These are phyloP conservation scores for Gobionotothen gibberifrons DNA, from an alignment of 2,797 vertebrate genomes.

Conservation along the genomic window DNA sequence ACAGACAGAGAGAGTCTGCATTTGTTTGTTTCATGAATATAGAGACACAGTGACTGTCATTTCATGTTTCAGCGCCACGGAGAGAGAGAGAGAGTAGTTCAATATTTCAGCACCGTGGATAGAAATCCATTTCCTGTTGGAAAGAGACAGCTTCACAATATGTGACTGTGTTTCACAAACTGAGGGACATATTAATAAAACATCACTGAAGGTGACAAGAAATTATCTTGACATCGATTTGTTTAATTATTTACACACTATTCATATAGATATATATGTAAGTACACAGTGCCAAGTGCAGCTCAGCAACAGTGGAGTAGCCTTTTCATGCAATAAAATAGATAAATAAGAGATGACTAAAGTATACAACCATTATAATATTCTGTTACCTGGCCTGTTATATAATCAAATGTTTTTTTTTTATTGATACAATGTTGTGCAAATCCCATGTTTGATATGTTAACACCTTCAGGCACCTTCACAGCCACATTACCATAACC, in stretches of 20 bases:
- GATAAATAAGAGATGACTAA: not conserved
- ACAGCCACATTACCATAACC: slow-evolving; percentile 1
- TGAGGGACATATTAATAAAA: too few relatives aligned
- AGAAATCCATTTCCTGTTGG: too few relatives aligned
- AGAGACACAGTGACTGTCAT: not conserved
- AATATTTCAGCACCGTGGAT: not conserved
- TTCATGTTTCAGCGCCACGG: not conserved
- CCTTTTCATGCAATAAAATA: not conserved
- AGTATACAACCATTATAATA: not conserved
- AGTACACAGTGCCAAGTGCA: not conserved
- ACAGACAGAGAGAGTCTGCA: not conserved
- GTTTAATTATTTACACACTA: not conserved
- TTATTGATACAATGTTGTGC: not conserved
- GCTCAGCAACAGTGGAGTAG: not conserved
- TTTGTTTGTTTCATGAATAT: not conserved
- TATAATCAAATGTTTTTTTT: not conserved
- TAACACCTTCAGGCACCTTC: not conserved
- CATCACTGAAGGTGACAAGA: too few relatives aligned
- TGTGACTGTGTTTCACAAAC: too few relatives aligned
- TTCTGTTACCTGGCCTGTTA: not conserved
- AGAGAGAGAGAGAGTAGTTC: not conserved
- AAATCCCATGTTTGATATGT: slow-evolving; percentile 3
- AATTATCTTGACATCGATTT: too few relatives aligned
- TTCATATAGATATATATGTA: not conserved
- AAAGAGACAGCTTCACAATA: too few relatives aligned